Conservation (phyloP, 1,140 invertebrate species). For the Diorhabda carinulata region DNA sequence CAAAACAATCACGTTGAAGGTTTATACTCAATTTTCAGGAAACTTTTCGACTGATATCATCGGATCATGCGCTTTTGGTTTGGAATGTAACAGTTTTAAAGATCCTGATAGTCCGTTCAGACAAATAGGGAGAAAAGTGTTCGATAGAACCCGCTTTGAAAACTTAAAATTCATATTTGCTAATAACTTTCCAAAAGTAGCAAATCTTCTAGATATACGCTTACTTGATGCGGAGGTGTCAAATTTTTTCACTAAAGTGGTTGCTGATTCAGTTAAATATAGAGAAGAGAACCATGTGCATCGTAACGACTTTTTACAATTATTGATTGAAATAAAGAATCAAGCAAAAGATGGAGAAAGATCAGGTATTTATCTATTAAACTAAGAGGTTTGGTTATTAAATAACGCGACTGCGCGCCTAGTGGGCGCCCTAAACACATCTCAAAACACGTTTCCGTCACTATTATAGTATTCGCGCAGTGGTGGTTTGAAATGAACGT, state of each 20-base stretch:
- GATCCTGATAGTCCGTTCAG: slow-evolving; percentile 48
- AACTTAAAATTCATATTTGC: neutral
- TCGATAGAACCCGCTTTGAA: neutral
- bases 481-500: no score
- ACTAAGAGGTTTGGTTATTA: no score
- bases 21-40: slow-evolving; percentile 32
- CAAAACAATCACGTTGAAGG: neutral
- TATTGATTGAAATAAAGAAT: slow-evolving; percentile 43
- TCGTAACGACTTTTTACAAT: slow-evolving; percentile 53
- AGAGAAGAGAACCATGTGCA: slow-evolving; percentile 47
- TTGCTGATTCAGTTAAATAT: slow-evolving; percentile 49
- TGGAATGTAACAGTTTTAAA: slow-evolving; percentile 52
- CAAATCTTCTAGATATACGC: slow-evolving; percentile 5
- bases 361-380: neutral
- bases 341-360: neutral
- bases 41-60: slow-evolving; percentile 58
- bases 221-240: slow-evolving; percentile 12
- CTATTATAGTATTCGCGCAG: no score
- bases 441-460: no score
- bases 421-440: no score
- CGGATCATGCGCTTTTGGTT: slow-evolving; percentile 57
- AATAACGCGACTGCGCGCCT: no score
- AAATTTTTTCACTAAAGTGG: slow-evolving; percentile 48
- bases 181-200: slow-evolving; percentile 7
- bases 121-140: slow-evolving; percentile 47